Evolutionary conservation across 2,888 invertebrate genomes (phyloP).

Genomic region (Allophyes oxyacanthae): DNA sequence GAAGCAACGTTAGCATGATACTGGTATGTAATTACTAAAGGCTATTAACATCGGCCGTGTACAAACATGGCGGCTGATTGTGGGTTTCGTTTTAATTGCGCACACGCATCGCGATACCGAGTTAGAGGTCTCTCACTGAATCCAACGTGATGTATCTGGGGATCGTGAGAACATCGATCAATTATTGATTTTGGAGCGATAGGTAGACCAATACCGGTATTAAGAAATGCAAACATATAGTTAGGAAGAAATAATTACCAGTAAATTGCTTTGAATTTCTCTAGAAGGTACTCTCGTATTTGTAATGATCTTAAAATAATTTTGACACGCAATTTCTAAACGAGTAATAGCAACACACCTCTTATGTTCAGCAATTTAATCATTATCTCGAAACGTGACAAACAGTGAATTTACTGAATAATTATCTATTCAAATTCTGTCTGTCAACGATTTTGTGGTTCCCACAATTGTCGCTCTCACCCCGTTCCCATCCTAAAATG

Average conservation of each 20-base stretch:
- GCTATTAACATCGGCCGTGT: conserved; percentile 89
- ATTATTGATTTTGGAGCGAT: conserved; percentile 78
- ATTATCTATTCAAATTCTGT: conserved; percentile 75
- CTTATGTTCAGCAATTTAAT: conserved; percentile 55
- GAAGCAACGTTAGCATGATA: conserved; percentile 85
- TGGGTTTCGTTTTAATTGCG: conserved; percentile 89
- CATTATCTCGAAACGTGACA: conserved; percentile 60
- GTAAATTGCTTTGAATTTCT: conserved; percentile 42
- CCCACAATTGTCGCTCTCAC: conserved; percentile 79
- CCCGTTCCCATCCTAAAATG: conserved; percentile 77
- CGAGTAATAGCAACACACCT: conserved; percentile 53
- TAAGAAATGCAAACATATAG: conserved; percentile 51
- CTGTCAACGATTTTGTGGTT: conserved; percentile 74
- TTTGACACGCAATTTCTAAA: conserved; percentile 53
- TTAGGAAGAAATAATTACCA: conserved; percentile 50
- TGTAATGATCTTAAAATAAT: conserved; percentile 48
- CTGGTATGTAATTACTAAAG: conserved; percentile 87
- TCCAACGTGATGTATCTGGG: conserved; percentile 71
- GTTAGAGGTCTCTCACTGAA: conserved; percentile 82
- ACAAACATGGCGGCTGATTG: conserved; percentile 89
- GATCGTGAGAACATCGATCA: conserved; percentile 84
- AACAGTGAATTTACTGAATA: conserved; percentile 68
- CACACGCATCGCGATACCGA: conserved; percentile 85
- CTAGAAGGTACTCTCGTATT: conserved; percentile 11
- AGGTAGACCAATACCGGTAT: conserved; percentile 42